phyloP scores from a whole-genome alignment of 2,113 vertebrate species.

The Pterophyllum scalare region DNA sequence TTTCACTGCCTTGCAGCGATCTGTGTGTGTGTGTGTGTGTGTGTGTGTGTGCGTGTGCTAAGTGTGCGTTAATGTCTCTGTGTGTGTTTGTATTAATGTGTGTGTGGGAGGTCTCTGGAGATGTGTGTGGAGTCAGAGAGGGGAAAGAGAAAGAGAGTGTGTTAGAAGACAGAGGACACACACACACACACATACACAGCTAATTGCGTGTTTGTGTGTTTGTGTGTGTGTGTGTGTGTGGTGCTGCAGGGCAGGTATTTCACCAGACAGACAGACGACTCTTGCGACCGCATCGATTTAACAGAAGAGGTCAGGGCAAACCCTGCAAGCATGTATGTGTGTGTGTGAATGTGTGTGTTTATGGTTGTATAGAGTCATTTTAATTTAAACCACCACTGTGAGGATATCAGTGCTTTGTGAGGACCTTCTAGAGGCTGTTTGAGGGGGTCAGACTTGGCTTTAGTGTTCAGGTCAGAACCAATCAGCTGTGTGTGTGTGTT shows the following conservation, averaged over 20 bases:
- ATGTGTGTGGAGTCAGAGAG: constrained; percentile 45
- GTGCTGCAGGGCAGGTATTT: constrained; percentile 65
- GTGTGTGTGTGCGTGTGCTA: constrained; percentile 14
- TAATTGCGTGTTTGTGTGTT: neutral
- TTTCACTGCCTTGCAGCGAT: neutral
- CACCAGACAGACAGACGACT: constrained; percentile 67
- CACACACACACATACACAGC: neutral
- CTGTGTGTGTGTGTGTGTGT: constrained; percentile 21
- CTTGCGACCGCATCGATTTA: constrained; percentile 67
- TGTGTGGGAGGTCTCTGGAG: constrained; percentile 56
- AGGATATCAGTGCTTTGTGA: neutral
- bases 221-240: neutral
- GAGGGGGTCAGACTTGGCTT: neutral
- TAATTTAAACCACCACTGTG: neutral
- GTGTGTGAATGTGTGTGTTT: neutral
- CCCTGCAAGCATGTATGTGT: neutral
- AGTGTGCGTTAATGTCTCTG: neutral
- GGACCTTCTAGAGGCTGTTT: neutral
- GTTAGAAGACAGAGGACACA: constrained; percentile 32
- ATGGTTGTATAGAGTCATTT: neutral
- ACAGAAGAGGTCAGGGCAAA: constrained; percentile 57
- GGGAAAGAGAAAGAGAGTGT: neutral
- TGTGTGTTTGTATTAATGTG: constrained; percentile 7
- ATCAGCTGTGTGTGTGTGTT: neutral
- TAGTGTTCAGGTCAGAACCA: neutral